These are phyloP conservation scores for Syngnathus rostellatus DNA, from an alignment of 2,797 vertebrate species.

Conservation along the genomic window DNA sequence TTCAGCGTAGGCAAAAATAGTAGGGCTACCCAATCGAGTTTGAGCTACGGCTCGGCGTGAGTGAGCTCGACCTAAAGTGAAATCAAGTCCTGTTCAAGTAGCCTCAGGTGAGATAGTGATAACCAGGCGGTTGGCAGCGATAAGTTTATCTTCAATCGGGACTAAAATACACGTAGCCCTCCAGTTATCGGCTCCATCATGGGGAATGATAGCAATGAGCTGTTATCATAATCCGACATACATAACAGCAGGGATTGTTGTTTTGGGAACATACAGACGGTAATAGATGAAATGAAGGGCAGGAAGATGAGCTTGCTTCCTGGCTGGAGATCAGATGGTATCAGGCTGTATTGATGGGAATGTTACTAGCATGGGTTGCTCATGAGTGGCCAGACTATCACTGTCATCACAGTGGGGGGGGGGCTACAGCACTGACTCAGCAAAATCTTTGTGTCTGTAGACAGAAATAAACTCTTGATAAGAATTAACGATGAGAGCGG, in stretches of 20 bases:
- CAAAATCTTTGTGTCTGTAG: conserved; percentile 37
- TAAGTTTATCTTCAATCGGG: conserved; percentile 60
- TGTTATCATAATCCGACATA: conserved; percentile 61
- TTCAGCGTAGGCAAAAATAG: conserved; percentile 53
- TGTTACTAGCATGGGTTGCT: conserved; percentile 21
- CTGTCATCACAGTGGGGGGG: conserved; percentile 36
- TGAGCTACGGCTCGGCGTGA: conserved; percentile 4
- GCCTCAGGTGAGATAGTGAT: conserved; percentile 55
- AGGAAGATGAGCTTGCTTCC: conserved; percentile 34
- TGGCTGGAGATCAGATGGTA: conserved; percentile 48
- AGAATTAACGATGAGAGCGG: conserved; percentile 45
- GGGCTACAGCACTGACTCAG: conserved; percentile 46
- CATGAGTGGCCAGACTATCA: conserved; percentile 44
- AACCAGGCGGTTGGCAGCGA: conserved; percentile 51
- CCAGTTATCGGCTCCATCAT: conserved; percentile 53
- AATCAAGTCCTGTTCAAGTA: conserved; percentile 46
- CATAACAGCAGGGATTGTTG: conserved; percentile 49
- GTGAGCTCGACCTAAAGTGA: conserved; percentile 18
- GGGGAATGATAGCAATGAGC: conserved; percentile 59
- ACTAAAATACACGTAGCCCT: conserved; percentile 62
- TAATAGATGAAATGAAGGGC: conserved; percentile 19
- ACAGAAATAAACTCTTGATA: conserved; percentile 51
- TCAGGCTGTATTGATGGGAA: conserved; percentile 31
- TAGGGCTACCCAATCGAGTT: conserved; percentile 32
- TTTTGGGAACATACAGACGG: conserved; percentile 39